Base-by-base conservation (phyloP, 2,797 vertebrate genomes). In the Peromyscus eremicus region DNA sequence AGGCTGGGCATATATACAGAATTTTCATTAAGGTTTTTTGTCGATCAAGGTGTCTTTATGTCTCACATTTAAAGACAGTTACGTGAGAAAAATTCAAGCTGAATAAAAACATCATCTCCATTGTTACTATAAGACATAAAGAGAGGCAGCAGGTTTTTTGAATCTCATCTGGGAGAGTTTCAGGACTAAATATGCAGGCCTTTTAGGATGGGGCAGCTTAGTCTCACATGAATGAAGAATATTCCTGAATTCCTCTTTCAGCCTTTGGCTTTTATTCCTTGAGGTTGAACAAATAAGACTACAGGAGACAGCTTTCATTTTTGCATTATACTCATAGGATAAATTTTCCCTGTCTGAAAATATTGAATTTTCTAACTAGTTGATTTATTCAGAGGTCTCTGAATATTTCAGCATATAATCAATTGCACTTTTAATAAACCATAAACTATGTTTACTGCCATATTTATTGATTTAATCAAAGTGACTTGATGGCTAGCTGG, bases 401-500 rank as follows among this genome's bases (percentile, higher is more conserved):
- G 80, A 97, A 94, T 98, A 98, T 97, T 97, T 98, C 90, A 97
- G 91, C 88, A 89, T 91, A 80, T 71, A 96, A 97, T 97, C 97
- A 98, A 91, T 97, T 97, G 91, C 29, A 84, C 73, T 96, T 97
- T 96, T 97, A 97, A 97, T 97, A 97, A 98, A 43, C 96, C 77
- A 92, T 97, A 97, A 98, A 95, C 89, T 60, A 97, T 91, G 81
- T 96, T 95, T 96, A 89, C 77, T 94, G 73, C 77, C 49, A 95
- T 97, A 97, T 94, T 97, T 97, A 93, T 92, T 84, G 96, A 96
- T 96, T 95, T 96, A 97, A 97, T 97, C 73, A 88, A 77, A 96
- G 43, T 37, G 80, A 92, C 75, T 95, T 92, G 87, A 92, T 89
- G 95, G 81, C 23, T 95, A 96, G 93, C 92, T 88, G 85, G 81